phyloP scores from a whole-genome alignment of 2,888 invertebrate species.

The Andrena bicolor region DNA sequence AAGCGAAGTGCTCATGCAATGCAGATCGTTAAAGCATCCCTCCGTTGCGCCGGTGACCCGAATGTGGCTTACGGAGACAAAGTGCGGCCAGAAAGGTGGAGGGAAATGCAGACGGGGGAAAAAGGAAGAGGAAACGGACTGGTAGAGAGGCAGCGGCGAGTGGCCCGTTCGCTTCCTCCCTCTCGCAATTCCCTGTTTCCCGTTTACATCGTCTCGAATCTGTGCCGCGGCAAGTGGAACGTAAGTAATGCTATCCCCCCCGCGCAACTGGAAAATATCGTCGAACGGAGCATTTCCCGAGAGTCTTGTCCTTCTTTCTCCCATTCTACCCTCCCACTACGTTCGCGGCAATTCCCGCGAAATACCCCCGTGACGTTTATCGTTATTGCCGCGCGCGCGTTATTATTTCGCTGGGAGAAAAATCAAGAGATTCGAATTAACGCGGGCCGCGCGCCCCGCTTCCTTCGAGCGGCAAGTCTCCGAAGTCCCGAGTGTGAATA shows the following conservation, averaged over 20 bases:
- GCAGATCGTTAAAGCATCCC: constrained; percentile 77
- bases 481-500: neutral
- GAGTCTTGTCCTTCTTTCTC: neutral
- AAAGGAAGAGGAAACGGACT: constrained; percentile 58
- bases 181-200: constrained; percentile 62
- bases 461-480: neutral
- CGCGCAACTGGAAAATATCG: constrained; percentile 54
- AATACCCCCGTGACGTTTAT: constrained; percentile 36
- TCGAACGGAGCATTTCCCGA: constrained; percentile 27
- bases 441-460: neutral
- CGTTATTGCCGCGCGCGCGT: constrained; percentile 35
- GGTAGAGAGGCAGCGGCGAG: constrained; percentile 46
- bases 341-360: constrained; percentile 1
- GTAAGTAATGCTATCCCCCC: constrained; percentile 45
- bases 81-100: constrained; percentile 59
- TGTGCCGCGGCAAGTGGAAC: constrained; percentile 49
- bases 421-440: constrained; percentile 36
- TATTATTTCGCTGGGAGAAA: neutral
- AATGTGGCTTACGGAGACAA: constrained; percentile 75
- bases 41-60: constrained; percentile 72
- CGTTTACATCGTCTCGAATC: constrained; percentile 63
- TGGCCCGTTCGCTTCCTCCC: constrained; percentile 61
- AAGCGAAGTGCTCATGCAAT: constrained; percentile 74
- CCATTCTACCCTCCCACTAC: neutral
- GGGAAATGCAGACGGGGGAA: constrained; percentile 46